Conservation (phyloP, 1,140 invertebrate genomes). For the Drosophila grimshawi region DNA sequence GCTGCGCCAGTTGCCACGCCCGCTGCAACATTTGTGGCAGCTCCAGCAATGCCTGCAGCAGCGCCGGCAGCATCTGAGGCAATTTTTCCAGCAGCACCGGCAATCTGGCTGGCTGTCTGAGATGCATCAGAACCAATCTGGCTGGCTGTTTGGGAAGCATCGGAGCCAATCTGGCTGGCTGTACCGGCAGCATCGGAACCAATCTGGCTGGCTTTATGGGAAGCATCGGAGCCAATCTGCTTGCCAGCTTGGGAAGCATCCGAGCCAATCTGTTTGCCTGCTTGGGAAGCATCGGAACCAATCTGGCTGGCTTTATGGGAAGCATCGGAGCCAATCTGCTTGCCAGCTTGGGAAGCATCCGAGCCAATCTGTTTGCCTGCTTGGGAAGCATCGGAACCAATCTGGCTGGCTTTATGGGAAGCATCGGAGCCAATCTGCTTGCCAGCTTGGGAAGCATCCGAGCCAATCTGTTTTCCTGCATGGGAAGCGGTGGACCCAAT, state of each 20-base stretch:
- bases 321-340: too few relatives aligned
- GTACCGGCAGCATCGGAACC: neutral
- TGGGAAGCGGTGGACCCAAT: too few relatives aligned
- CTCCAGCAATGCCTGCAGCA: constrained; percentile 19
- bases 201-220: neutral
- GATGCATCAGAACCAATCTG: neutral
- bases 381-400: too few relatives aligned
- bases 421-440: too few relatives aligned
- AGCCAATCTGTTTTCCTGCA: too few relatives aligned
- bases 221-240: neutral
- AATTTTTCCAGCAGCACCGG: neutral
- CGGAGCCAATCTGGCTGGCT: neutral
- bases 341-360: too few relatives aligned
- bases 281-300: neutral
- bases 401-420: too few relatives aligned
- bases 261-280: neutral
- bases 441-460: too few relatives aligned
- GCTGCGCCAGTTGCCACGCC: constrained; percentile 30
- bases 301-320: too few relatives aligned
- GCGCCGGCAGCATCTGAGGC: constrained; percentile 20
- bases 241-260: neutral
- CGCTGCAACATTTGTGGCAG: constrained; percentile 23
- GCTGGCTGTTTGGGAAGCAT: constrained; percentile 4
- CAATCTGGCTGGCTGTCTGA: neutral
- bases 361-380: too few relatives aligned